Evolutionary conservation across 2,888 invertebrate genomes (phyloP).

Genomic region (Apamea epomidion): DNA sequence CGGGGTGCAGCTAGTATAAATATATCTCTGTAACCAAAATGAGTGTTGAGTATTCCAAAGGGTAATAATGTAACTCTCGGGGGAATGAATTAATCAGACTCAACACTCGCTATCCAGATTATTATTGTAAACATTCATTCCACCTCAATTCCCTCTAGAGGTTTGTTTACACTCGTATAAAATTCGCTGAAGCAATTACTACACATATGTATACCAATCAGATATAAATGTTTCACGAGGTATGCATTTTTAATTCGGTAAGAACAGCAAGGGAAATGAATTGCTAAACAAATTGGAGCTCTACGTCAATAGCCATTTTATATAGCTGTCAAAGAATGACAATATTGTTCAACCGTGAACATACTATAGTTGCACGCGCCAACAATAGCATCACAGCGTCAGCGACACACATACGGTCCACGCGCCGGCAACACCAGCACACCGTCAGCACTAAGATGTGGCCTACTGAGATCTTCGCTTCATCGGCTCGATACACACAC

Average conservation of each 20-base stretch:
- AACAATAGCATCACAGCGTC: no score
- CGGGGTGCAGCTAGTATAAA: no score
- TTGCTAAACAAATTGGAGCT: neutral
- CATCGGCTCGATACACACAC: no score
- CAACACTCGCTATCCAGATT: neutral
- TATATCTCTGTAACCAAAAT: neutral
- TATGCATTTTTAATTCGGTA: neutral
- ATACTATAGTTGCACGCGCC: no score
- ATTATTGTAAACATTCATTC: neutral
- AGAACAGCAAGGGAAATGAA: neutral
- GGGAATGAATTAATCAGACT: neutral
- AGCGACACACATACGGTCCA: no score
- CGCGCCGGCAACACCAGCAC: no score
- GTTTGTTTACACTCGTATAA: neutral
- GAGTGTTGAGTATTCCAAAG: neutral
- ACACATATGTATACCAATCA: neutral
- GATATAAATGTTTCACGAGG: neutral
- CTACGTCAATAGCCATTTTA: neutral
- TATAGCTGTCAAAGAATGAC: neutral
- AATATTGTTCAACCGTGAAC: no score
- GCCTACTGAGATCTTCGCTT: no score
- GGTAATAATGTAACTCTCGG: neutral
- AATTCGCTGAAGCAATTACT: neutral
- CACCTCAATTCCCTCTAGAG: neutral
- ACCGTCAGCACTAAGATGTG: no score